Conservation (phyloP, 1,140 invertebrate genomes). For the Lordiphosa stackelbergi region DNA sequence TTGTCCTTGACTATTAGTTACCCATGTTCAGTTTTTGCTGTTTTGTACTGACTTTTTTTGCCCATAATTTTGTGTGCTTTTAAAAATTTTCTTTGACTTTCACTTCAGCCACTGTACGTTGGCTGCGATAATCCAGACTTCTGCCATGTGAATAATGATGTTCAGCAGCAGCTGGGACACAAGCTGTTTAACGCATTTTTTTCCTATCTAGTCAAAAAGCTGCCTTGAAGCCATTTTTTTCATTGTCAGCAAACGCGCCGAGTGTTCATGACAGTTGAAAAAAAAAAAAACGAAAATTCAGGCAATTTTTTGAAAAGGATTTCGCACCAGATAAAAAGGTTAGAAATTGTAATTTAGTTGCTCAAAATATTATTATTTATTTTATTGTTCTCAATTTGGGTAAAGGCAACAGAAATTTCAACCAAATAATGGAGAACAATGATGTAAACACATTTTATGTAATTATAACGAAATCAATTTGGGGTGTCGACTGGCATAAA, state of each 20-base stretch:
- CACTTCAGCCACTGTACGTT: slow-evolving; percentile 21
- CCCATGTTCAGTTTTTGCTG: slow-evolving; percentile 25
- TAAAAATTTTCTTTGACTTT: slow-evolving; percentile 19
- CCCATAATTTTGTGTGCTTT: slow-evolving; percentile 29
- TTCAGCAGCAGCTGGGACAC: slow-evolving; percentile 42
- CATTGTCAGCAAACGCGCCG: slow-evolving; percentile 42
- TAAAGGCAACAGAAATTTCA: slow-evolving; percentile 17
- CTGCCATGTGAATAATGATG: slow-evolving; percentile 64
- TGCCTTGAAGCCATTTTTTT: slow-evolving; percentile 36
- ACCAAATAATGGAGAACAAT: slow-evolving; percentile 26
- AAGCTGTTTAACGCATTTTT: slow-evolving; percentile 29
- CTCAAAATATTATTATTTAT: background rate
- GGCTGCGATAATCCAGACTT: slow-evolving; percentile 57
- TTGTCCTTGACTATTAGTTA: slow-evolving; percentile 39
- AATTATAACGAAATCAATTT: slow-evolving; percentile 43
- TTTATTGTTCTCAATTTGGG: slow-evolving; percentile 20
- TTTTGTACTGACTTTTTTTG: slow-evolving; percentile 26
- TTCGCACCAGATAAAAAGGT: background rate
- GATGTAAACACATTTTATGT: slow-evolving; percentile 34
- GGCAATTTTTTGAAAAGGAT: slow-evolving; percentile 1
- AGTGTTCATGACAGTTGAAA: slow-evolving; percentile 59
- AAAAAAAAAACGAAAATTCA: slow-evolving; percentile 26
- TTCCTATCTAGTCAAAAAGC: slow-evolving; percentile 7
- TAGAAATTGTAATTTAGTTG: background rate
- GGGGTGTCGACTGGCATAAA: slow-evolving; percentile 14